phyloP scores from a whole-genome alignment of 2,113 vertebrate genomes.

The Glaucomys volans region DNA sequence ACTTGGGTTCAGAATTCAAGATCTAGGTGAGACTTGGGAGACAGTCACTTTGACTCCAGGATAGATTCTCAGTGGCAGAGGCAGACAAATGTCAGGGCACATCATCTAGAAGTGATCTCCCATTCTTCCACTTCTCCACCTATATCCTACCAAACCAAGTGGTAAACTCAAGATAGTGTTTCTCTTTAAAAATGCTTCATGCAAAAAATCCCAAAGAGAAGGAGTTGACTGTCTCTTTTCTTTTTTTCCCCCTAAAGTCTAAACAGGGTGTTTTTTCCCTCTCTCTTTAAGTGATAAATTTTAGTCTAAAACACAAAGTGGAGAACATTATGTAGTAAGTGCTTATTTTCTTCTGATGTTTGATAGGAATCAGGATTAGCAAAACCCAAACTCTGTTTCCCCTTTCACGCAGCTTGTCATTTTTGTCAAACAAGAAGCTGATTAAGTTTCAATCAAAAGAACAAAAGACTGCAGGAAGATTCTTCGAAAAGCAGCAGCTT shows the following conservation, averaged over 20 bases:
- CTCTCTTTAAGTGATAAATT: conserved; percentile 76
- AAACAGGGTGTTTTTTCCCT: not conserved
- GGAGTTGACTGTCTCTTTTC: conserved; percentile 51
- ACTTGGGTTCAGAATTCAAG: not conserved
- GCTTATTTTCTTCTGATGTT: conserved; percentile 79
- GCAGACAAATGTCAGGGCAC: not conserved
- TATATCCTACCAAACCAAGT: not conserved
- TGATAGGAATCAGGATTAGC: conserved; percentile 75
- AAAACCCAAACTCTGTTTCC: conserved; percentile 75
- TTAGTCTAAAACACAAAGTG: conserved; percentile 69
- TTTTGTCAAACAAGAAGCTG: conserved; percentile 83
- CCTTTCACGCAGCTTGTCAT: conserved; percentile 76
- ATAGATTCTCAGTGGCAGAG: not conserved
- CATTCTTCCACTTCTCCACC: not conserved
- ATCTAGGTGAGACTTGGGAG: not conserved
- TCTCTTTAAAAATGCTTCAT: not conserved
- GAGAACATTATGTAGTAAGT: conserved; percentile 69
- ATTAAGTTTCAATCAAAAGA: conserved; percentile 83
- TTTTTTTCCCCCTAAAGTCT: not conserved
- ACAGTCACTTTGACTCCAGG: not conserved
- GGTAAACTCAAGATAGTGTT: not conserved
- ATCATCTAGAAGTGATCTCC: not conserved
- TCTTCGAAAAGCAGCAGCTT: conserved; percentile 68
- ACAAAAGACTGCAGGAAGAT: conserved; percentile 72
- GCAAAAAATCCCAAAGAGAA: conserved; percentile 37